These are phyloP conservation scores for Heteromyza rotundicornis DNA, from an alignment of 2,888 invertebrate species.

Conservation along the genomic window DNA sequence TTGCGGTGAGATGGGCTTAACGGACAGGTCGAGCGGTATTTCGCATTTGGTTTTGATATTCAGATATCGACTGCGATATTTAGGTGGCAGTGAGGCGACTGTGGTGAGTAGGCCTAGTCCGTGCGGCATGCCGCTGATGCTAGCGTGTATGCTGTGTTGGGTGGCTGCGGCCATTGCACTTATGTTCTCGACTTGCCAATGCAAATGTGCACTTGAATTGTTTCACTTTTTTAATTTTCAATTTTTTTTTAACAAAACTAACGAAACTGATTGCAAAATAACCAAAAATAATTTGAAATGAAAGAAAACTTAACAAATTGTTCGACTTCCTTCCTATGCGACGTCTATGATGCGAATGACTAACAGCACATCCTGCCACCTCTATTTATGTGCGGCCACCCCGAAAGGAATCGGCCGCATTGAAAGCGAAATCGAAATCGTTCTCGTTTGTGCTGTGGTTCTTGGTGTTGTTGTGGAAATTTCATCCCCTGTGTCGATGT, in stretches of 20 bases:
- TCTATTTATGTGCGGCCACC: conserved; percentile 57
- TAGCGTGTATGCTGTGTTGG: conserved; percentile 49
- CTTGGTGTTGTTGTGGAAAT: conserved; percentile 36
- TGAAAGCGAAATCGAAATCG: conserved; percentile 55
- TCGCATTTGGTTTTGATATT: conserved; percentile 58
- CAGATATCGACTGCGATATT: conserved; percentile 62
- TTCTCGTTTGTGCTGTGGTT: conserved; percentile 31
- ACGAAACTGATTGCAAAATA: conserved; percentile 11
- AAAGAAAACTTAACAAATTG: conserved; percentile 29
- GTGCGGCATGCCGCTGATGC: conserved; percentile 52
- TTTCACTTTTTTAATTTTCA: conserved; percentile 7
- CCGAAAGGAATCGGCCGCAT: no score
- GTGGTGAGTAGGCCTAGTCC: conserved; percentile 61
- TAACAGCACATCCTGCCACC: conserved; percentile 55
- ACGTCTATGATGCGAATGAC: conserved; percentile 62
- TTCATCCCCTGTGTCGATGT: conserved; percentile 58
- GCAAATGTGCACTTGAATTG: conserved; percentile 32
- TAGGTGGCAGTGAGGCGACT: conserved; percentile 60
- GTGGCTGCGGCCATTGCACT: conserved; percentile 32
- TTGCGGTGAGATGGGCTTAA: conserved; percentile 64
- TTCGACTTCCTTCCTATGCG: conserved; percentile 47
- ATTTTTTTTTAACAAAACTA: conserved; percentile 6
- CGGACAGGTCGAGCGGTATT: conserved; percentile 75
- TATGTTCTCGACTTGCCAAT: conserved; percentile 25
- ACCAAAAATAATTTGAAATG: conserved; percentile 4